Evolutionary conservation across 2,888 invertebrate species (phyloP).

Genomic region (Ennomos erosarius): DNA sequence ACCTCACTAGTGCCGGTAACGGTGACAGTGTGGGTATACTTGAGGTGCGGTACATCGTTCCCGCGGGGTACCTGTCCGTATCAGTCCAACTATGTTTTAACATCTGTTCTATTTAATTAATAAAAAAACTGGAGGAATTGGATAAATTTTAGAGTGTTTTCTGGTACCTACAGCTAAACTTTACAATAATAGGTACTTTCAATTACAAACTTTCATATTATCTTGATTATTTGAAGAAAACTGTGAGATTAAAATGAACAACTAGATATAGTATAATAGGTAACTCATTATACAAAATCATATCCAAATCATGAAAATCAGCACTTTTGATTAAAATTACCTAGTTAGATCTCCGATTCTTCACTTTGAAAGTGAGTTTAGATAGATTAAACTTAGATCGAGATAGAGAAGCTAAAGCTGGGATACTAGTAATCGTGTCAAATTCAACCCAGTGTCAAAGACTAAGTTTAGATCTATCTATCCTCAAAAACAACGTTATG

Average conservation of each 20-base stretch:
- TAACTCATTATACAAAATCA: background rate
- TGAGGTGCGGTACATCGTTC: slow-evolving; percentile 94
- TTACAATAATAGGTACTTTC: too few relatives aligned
- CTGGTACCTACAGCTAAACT: too few relatives aligned
- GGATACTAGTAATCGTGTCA: too few relatives aligned
- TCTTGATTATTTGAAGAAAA: too few relatives aligned
- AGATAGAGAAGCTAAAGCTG: too few relatives aligned
- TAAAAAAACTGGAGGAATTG: slow-evolving; percentile 4
- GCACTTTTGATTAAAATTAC: background rate
- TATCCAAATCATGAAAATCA: too few relatives aligned
- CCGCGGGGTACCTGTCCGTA: slow-evolving; percentile 84
- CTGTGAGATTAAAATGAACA: too few relatives aligned
- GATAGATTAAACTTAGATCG: slow-evolving; percentile 2
- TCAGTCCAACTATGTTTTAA: slow-evolving; percentile 60
- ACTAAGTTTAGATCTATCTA: slow-evolving; percentile 20
- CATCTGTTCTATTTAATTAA: slow-evolving; percentile 23
- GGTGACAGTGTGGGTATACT: slow-evolving; percentile 94
- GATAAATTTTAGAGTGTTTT: slow-evolving; percentile 10
- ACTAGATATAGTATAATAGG: too few relatives aligned
- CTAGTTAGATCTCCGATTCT: slow-evolving; percentile 3
- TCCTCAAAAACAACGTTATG: slow-evolving; percentile 1
- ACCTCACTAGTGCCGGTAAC: slow-evolving; percentile 90
- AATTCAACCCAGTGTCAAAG: background rate
- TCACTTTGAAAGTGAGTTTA: background rate
- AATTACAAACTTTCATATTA: too few relatives aligned